Conservation (phyloP, 2,888 invertebrate genomes). For the Mythimna impura region DNA sequence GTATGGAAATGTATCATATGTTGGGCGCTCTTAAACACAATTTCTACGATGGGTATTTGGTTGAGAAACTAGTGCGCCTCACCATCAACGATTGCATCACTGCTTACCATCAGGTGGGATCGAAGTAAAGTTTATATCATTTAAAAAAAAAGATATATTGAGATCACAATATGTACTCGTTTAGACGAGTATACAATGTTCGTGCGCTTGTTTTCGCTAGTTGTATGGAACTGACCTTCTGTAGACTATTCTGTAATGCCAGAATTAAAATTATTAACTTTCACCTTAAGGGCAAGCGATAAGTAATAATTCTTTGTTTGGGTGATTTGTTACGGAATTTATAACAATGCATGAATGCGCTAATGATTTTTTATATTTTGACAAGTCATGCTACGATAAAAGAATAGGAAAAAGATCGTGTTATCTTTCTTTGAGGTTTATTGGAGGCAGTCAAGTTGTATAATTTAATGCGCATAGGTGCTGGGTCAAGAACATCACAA, state of each 20-base stretch:
- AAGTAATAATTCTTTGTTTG: constrained; percentile 53
- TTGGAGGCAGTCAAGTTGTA: neutral
- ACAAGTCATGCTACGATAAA: constrained; percentile 50
- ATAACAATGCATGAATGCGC: constrained; percentile 55
- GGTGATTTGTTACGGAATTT: constrained; percentile 64
- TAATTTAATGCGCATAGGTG: constrained; percentile 25
- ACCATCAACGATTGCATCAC: too few relatives aligned
- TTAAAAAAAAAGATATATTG: too few relatives aligned
- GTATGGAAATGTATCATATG: too few relatives aligned
- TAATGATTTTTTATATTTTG: constrained; percentile 55
- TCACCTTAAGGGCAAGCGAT: constrained; percentile 71
- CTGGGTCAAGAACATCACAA: constrained; percentile 25
- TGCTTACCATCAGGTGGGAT: too few relatives aligned
- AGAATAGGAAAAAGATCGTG: constrained; percentile 17
- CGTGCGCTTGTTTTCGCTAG: neutral
- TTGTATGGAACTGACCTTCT: neutral
- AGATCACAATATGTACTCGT: too few relatives aligned
- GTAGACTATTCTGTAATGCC: neutral
- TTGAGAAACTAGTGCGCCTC: too few relatives aligned
- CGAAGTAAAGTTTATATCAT: too few relatives aligned
- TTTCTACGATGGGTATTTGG: too few relatives aligned
- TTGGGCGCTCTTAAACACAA: too few relatives aligned
- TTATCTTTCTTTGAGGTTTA: constrained; percentile 13
- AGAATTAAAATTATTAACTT: constrained; percentile 71
- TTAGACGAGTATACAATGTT: too few relatives aligned